A percentile compares a stretch with the other conserved stretches of the same genome.
Conservation (phyloP, 2,113 vertebrate species). For the Cepphus grylle region DNA sequence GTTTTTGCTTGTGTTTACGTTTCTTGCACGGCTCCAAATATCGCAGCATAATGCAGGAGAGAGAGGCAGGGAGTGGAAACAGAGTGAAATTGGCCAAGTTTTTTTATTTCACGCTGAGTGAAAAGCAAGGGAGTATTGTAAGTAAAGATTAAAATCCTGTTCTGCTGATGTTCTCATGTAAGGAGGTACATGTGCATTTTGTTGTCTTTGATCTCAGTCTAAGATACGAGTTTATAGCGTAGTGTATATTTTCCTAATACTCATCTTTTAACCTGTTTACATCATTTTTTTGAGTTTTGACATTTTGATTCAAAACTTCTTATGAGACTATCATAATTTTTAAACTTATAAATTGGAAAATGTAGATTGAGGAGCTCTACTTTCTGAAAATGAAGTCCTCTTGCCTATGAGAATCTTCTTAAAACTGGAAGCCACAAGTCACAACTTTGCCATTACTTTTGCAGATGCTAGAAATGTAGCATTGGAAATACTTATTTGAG, state of each 20-base stretch:
- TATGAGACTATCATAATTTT: rapidly evolving
- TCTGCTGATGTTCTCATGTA: rapidly evolving
- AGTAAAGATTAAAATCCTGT: background rate
- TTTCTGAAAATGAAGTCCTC: background rate
- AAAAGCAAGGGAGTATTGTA: background rate
- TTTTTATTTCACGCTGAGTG: background rate
- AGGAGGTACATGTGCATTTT: background rate
- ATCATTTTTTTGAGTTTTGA: background rate
- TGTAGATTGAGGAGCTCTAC: rapidly evolving
- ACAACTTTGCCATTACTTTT: background rate
- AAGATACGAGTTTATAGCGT: rapidly evolving
- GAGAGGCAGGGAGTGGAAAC: background rate
- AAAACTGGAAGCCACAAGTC: background rate
- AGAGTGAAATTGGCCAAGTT: background rate
- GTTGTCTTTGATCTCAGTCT: background rate
- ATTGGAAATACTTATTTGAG: background rate
- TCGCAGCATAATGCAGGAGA: background rate
- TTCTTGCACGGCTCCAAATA: background rate
- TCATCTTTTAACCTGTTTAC: rapidly evolving
- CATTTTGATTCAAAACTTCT: background rate
- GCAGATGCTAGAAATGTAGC: background rate
- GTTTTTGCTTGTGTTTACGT: background rate
- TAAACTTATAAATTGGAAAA: background rate
- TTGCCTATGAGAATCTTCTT: background rate
- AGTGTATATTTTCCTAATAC: rapidly evolving